Evolutionary conservation across 2,113 vertebrate genomes (phyloP).

Genomic region (Seriola rivoliana): DNA sequence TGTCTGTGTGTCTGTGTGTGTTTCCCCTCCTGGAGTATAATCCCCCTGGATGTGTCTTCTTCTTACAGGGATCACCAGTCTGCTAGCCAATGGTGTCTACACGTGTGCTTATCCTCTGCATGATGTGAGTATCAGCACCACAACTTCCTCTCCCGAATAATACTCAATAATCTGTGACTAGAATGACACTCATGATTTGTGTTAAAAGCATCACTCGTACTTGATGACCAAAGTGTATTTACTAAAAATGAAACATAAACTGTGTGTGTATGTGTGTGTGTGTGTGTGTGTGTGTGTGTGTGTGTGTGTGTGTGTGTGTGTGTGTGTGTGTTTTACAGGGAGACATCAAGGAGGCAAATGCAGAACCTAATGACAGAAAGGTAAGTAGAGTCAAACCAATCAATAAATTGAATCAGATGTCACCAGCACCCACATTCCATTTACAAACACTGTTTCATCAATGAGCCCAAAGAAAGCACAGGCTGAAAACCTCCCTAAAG

Average conservation of each 20-base stretch:
- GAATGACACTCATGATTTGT: not conserved
- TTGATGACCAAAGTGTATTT: too few species aligned
- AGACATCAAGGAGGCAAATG: slow-evolving; percentile 87
- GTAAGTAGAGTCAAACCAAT: slow-evolving; percentile 79
- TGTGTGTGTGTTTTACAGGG: slow-evolving; percentile 85
- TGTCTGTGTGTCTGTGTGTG: not conserved
- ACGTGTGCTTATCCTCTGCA: slow-evolving; percentile 93
- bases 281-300: not conserved
- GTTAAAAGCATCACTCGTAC: too few species aligned
- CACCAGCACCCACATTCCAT: not conserved
- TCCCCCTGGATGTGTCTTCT: slow-evolving; percentile 38
- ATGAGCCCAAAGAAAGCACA: too few species aligned
- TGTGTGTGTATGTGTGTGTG: too few species aligned
- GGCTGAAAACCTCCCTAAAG: too few species aligned
- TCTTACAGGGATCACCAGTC: slow-evolving; percentile 92
- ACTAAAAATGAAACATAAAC: not conserved
- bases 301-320: slow-evolving; percentile 8
- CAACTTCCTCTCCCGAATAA: too few species aligned
- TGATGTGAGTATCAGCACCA: slow-evolving; percentile 89
- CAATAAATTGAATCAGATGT: not conserved
- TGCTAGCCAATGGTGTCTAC: slow-evolving; percentile 94
- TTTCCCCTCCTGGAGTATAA: not conserved
- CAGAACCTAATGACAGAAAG: slow-evolving; percentile 92
- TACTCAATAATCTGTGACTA: too few species aligned
- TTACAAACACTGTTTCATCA: not conserved